Percentiles rank a stretch among this genome's conserved stretches.
Evolutionary conservation across 92 coral and sea anemone genomes (phyloP).

Genomic region (Bergia puertoricense): DNA sequence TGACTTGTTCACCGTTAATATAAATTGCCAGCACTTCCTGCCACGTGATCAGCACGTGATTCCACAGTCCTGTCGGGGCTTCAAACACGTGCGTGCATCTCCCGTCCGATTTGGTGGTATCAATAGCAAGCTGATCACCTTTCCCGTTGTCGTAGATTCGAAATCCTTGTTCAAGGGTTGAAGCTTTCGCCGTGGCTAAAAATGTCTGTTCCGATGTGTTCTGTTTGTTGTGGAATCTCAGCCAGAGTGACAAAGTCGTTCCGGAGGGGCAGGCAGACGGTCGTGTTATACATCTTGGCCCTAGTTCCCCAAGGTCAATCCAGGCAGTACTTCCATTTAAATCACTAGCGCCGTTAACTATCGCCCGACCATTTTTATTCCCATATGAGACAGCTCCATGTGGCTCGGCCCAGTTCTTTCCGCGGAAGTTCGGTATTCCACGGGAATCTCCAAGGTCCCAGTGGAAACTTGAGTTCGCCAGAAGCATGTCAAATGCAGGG

Average conservation of each 20-base stretch:
- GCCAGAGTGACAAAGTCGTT: constrained; percentile 9
- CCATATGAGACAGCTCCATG: background rate
- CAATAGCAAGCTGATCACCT: constrained; percentile 10
- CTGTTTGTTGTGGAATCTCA: background rate
- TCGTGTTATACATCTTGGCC: constrained; percentile 1
- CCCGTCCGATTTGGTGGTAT: background rate
- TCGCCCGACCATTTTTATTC: background rate
- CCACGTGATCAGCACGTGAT: constrained; percentile 24
- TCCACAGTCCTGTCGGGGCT: constrained; percentile 24
- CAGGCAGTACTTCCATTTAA: background rate
- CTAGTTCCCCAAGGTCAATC: constrained; percentile 17
- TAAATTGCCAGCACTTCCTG: background rate
- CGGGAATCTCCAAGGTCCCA: constrained; percentile 7
- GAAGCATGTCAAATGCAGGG: background rate
- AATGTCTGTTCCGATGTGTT: background rate
- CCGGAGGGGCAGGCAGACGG: background rate
- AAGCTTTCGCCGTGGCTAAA: background rate
- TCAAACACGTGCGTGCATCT: constrained; percentile 15
- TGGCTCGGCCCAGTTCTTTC: background rate
- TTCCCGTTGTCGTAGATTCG: background rate
- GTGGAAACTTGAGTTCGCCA: background rate
- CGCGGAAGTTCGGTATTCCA: background rate
- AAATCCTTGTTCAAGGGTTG: background rate
- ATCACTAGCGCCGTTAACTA: background rate
- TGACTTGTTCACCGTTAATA: background rate